Conservation (phyloP, 2,888 invertebrate species). For the Macaria liturata region DNA sequence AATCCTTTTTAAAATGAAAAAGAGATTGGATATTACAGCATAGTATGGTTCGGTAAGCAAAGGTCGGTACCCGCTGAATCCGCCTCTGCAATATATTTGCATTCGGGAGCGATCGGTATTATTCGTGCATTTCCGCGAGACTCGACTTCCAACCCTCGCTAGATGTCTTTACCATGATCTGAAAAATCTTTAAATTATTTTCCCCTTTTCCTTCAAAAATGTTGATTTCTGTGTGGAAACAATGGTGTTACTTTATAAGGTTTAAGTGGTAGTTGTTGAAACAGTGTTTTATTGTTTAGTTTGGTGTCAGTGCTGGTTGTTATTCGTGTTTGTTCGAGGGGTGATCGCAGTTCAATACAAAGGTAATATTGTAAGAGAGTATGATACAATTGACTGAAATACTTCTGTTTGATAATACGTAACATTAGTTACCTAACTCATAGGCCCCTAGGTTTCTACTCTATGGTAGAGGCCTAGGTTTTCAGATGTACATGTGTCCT, state of each 20-base stretch:
- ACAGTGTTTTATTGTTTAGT: constrained; percentile 50
- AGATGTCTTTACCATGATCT: constrained; percentile 65
- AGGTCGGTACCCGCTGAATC: constrained; percentile 38
- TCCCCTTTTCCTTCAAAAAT: constrained; percentile 49
- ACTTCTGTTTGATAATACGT: no score
- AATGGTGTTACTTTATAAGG: constrained; percentile 44
- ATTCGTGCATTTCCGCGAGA: constrained; percentile 72
- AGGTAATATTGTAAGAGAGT: constrained; percentile 48
- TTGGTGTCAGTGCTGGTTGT: constrained; percentile 65
- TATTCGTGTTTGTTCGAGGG: constrained; percentile 49
- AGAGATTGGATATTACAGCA: no score
- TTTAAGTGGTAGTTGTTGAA: constrained; percentile 39
- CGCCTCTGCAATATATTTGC: constrained; percentile 66
- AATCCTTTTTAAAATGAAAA: no score
- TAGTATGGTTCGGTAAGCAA: constrained; percentile 9
- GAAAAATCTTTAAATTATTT: constrained; percentile 73
- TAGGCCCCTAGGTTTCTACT: background rate
- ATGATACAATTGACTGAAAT: no score
- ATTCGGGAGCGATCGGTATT: constrained; percentile 67
- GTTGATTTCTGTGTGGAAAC: constrained; percentile 55
- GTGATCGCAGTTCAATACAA: constrained; percentile 50
- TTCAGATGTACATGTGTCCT: constrained; percentile 2
- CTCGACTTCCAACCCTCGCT: constrained; percentile 71
- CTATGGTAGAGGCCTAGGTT: no score
- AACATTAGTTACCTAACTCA: constrained; percentile 4